Percentiles rank a stretch among this genome's conserved stretches.
These are phyloP conservation scores for Cyphomyrmex costatus DNA, from an alignment of 1,140 invertebrate genomes.

Conservation along the genomic window DNA sequence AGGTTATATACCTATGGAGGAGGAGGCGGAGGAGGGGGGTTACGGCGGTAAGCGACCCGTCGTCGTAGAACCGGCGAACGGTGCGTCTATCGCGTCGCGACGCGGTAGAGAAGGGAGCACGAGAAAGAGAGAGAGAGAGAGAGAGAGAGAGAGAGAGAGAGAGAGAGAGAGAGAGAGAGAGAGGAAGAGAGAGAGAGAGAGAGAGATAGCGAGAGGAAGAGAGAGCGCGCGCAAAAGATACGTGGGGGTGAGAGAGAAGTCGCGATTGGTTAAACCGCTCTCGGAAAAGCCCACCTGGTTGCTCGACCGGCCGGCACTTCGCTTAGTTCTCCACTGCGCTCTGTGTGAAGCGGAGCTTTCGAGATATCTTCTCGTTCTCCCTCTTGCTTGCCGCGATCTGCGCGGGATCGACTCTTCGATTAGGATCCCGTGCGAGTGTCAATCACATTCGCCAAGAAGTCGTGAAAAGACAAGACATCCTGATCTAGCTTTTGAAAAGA, in stretches of 20 bases:
- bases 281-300: slow-evolving; percentile 78
- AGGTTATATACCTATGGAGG: slow-evolving; percentile 23
- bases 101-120: slow-evolving; percentile 18
- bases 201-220: slow-evolving; percentile 37
- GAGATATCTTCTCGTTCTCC: slow-evolving; percentile 17
- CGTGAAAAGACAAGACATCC: neutral
- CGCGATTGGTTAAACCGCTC: slow-evolving; percentile 79
- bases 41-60: neutral
- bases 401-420: slow-evolving; percentile 44
- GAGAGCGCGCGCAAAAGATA: slow-evolving; percentile 57
- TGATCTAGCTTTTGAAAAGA: neutral
- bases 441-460: slow-evolving; percentile 7
- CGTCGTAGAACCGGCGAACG: slow-evolving; percentile 14
- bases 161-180: slow-evolving; percentile 40
- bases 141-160: slow-evolving; percentile 43
- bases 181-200: slow-evolving; percentile 43
- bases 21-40: too few species aligned
- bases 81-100: slow-evolving; percentile 27
- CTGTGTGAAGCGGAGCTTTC: slow-evolving; percentile 77
- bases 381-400: slow-evolving; percentile 28
- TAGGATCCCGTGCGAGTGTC: slow-evolving; percentile 16
- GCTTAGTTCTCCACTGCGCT: slow-evolving; percentile 80
- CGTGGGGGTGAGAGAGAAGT: slow-evolving; percentile 74
- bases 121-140: slow-evolving; percentile 44
- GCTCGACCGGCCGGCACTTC: slow-evolving; percentile 79